Percentiles rank a stretch among this genome's conserved stretches.
These are phyloP conservation scores for Bombus huntii DNA, from an alignment of 1,140 invertebrate genomes.

Conservation along the genomic window DNA sequence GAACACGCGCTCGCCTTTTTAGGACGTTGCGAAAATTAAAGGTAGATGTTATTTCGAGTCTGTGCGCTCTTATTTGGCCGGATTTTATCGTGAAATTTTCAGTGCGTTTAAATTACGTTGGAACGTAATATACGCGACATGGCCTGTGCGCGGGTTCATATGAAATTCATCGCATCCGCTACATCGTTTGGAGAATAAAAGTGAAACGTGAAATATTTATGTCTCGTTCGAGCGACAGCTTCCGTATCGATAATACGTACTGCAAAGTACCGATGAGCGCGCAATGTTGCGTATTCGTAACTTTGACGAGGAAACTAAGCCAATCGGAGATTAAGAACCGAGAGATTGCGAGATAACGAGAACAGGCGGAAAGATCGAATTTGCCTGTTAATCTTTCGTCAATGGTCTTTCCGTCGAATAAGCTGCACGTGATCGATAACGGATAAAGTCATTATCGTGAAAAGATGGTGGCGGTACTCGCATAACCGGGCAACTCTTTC, in stretches of 20 bases:
- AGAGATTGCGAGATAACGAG: background rate
- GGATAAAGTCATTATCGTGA: background rate
- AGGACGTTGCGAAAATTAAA: background rate
- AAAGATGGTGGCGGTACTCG: background rate
- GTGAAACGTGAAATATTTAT: background rate
- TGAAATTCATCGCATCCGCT: background rate
- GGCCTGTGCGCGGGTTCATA: background rate
- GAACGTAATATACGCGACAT: background rate
- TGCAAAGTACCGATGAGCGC: background rate
- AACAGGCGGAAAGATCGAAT: background rate
- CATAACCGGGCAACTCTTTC: background rate
- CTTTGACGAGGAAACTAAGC: background rate
- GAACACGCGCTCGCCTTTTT: background rate
- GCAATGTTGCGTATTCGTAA: background rate
- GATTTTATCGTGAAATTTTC: constrained; percentile 10
- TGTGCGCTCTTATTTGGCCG: background rate
- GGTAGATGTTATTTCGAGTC: background rate
- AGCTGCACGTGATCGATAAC: background rate
- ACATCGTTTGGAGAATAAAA: background rate
- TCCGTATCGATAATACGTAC: background rate
- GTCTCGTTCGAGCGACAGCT: background rate
- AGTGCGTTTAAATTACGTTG: background rate
- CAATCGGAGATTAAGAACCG: no score
- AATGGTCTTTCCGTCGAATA: background rate
- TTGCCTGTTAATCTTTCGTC: constrained; percentile 8